Conservation (phyloP, 2,888 invertebrate species). For the Phytoseiulus persimilis region DNA sequence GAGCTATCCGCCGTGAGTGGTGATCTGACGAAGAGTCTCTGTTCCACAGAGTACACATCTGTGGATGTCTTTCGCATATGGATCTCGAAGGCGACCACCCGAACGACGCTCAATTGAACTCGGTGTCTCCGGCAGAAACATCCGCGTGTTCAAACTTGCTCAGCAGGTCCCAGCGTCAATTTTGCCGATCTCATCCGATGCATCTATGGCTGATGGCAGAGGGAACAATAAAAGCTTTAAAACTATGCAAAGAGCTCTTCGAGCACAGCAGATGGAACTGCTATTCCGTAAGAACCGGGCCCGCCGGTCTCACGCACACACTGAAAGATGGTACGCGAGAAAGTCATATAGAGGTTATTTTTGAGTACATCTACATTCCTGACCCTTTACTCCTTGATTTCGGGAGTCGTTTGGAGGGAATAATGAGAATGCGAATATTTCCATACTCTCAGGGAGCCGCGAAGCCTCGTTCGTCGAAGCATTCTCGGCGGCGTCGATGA, state of each 20-base stretch:
- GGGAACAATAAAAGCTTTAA: not conserved
- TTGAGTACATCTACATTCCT: too few species aligned
- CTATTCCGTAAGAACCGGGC: conserved; percentile 8
- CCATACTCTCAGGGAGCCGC: conserved; percentile 12
- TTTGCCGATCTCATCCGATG: conserved; percentile 12
- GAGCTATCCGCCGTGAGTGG: too few species aligned
- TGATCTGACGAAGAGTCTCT: too few species aligned
- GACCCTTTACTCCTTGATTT: too few species aligned
- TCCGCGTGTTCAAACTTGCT: not conserved
- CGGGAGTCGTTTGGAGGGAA: too few species aligned
- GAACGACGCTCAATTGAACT: not conserved
- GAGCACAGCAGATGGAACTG: conserved; percentile 18
- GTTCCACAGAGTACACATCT: not conserved
- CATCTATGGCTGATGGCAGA: not conserved
- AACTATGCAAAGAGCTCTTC: not conserved
- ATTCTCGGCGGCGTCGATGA: conserved; percentile 11
- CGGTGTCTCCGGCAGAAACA: not conserved
- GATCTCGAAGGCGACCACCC: not conserved
- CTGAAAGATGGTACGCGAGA: conserved; percentile 10
- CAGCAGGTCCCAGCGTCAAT: conserved; percentile 22
- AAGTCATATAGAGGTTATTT: too few species aligned
- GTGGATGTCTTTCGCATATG: not conserved
- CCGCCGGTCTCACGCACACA: conserved; percentile 21
- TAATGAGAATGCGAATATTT: too few species aligned
- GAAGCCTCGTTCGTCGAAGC: conserved; percentile 25